Base-by-base conservation (phyloP, 2,113 vertebrate species). In the Nasalis larvatus region DNA sequence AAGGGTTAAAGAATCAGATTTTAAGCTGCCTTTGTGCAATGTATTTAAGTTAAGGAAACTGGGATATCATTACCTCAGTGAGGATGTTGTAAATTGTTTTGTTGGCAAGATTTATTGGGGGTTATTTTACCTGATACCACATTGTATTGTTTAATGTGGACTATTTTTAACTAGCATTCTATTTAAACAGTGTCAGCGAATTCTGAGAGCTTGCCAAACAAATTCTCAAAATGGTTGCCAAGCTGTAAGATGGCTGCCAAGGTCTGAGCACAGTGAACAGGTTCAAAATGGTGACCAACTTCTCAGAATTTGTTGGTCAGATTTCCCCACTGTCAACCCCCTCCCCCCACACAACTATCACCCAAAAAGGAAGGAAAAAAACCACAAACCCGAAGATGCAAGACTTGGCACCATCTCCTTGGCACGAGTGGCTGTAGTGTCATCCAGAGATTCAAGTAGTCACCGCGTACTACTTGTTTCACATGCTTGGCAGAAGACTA, bases 201-300 rank as follows among this genome's bases (percentile, higher is more conserved):
- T 97, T 98, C 98, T 99, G 99, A 99, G 99, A 98, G 98, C 98
- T 96, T 99, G 99, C 99, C 99, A 99, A 98, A 98, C 98, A 99
- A 98, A 99, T 99, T 98, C 99, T 99, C 99, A 99, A 99, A 99
- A 99, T 99, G 99, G 99, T 99, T 99, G 99, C 99, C 99, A 99
- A 99, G 98, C 99, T 99, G 99, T 99, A 99, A 99, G 99, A 99
- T 99, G 99, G 99, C 99, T 99, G 99, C 99, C 99, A 99, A 99
- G 98, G 98, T 99, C 98, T 98, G 98, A 97, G 97, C 98, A 95
- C 97, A 97, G 92, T 73, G 98, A 97, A 97, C 98, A 97, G 97
- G 98, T 98, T 98, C 98, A 99, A 99, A 98, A 99, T 98, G 98
- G 98, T 97, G 98, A 98, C 98, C 98, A 97, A 96, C 96, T 96